Evolutionary conservation across 2,797 vertebrate genomes (phyloP).

Genomic region (Clarias fuscus): DNA sequence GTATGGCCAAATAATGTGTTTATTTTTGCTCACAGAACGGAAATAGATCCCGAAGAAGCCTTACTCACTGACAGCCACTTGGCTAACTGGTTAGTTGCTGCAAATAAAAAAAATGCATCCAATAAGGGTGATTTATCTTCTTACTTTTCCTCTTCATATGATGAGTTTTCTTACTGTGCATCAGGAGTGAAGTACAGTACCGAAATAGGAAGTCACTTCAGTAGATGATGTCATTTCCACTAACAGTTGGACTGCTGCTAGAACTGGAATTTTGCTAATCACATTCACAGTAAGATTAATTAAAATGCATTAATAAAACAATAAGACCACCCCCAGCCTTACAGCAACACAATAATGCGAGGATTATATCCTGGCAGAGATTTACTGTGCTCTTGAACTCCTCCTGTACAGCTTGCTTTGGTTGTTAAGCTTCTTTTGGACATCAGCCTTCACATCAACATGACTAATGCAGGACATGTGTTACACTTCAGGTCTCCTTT

Average conservation of each 20-base stretch:
- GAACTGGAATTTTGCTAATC: not conserved
- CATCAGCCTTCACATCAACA: not conserved
- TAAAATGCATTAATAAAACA: not conserved
- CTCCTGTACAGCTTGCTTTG: not conserved
- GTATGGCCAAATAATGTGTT: not conserved
- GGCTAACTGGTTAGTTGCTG: not conserved
- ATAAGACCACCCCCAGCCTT: not conserved
- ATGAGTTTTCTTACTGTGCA: not conserved
- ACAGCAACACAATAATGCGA: not conserved
- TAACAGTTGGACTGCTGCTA: not conserved
- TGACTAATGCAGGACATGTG: slow-evolving; percentile 28
- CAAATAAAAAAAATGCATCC: not conserved
- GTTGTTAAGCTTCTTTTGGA: slow-evolving; percentile 1
- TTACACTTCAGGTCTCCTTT: slow-evolving; percentile 12
- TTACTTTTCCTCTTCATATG: not conserved
- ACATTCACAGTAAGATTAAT: not conserved
- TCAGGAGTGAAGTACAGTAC: not conserved
- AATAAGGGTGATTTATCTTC: not conserved
- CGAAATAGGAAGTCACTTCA: too few relatives aligned
- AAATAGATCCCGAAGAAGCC: not conserved
- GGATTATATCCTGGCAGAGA: not conserved
- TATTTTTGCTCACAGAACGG: not conserved
- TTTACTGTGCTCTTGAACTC: not conserved
- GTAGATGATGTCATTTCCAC: not conserved
- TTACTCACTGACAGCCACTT: not conserved